phyloP scores from a whole-genome alignment of 2,113 vertebrate species.

The Clupea harengus region DNA sequence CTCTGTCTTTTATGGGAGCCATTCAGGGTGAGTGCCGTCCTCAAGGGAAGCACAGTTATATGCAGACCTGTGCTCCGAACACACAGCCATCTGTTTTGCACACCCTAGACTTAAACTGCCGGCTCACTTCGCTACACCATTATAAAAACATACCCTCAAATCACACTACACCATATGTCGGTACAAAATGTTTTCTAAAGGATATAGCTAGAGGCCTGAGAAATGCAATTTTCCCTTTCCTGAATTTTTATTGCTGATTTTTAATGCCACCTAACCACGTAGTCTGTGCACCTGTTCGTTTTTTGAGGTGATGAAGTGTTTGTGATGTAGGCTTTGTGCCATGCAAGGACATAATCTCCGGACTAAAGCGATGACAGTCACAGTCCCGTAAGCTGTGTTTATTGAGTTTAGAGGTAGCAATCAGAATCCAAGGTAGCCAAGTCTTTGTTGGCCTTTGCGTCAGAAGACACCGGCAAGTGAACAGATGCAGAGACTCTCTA shows the following conservation, averaged over 20 bases:
- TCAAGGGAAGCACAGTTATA: neutral
- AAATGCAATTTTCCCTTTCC: neutral
- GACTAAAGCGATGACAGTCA: neutral
- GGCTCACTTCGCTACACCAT: neutral
- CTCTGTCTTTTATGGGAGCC: neutral
- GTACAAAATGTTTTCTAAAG: neutral
- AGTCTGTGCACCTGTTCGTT: neutral
- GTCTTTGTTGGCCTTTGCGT: neutral
- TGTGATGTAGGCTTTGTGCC: neutral
- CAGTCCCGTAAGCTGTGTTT: neutral
- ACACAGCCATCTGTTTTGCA: neutral
- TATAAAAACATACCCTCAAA: constrained; percentile 2
- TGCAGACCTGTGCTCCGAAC: neutral
- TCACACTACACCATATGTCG: neutral
- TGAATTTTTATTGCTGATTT: constrained; percentile 5
- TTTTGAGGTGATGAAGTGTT: neutral
- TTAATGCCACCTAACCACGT: neutral
- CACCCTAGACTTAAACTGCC: neutral
- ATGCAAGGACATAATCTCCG: neutral
- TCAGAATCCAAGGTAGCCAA: constrained; percentile 8
- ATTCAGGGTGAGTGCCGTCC: constrained; percentile 9
- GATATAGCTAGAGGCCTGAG: neutral
- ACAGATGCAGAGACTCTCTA: neutral
- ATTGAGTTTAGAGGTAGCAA: constrained; percentile 3
- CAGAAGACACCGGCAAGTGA: neutral